Conservation (phyloP, 2,888 invertebrate genomes). For the Calliphora vomitoria region DNA sequence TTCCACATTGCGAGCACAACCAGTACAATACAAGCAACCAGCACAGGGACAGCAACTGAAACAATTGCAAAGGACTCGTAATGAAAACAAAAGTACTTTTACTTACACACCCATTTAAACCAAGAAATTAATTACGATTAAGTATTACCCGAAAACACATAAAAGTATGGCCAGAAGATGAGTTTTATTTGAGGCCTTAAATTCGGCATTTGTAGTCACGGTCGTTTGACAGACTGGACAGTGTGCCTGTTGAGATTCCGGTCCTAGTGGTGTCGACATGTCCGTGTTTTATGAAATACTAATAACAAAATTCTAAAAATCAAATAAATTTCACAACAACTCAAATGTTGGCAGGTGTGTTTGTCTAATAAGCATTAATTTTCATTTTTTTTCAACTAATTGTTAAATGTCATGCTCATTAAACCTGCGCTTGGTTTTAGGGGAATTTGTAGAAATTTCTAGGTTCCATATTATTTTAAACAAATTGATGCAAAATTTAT, state of each 20-base stretch:
- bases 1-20: conserved; percentile 85
- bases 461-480: too few relatives aligned
- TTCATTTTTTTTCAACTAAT: conserved; percentile 10
- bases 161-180: conserved; percentile 81
- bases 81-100: neutral
- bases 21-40: conserved; percentile 86
- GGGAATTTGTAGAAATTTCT: too few relatives aligned
- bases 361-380: too few relatives aligned
- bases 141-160: conserved; percentile 79
- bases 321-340: conserved; percentile 27
- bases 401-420: conserved; percentile 36
- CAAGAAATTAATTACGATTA: neutral
- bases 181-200: conserved; percentile 80
- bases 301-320: neutral
- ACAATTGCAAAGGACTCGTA: neutral
- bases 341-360: neutral
- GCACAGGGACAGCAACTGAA: conserved; percentile 85
- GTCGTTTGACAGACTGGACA: conserved; percentile 85
- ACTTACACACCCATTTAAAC: neutral
- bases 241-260: conserved; percentile 77
- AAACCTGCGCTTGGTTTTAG: too few relatives aligned
- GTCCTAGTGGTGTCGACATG: conserved; percentile 79
- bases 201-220: conserved; percentile 83
- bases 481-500: too few relatives aligned
- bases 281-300: conserved; percentile 37